Conservation (phyloP, 1,140 invertebrate genomes). For the Hyles euphorbiae region DNA sequence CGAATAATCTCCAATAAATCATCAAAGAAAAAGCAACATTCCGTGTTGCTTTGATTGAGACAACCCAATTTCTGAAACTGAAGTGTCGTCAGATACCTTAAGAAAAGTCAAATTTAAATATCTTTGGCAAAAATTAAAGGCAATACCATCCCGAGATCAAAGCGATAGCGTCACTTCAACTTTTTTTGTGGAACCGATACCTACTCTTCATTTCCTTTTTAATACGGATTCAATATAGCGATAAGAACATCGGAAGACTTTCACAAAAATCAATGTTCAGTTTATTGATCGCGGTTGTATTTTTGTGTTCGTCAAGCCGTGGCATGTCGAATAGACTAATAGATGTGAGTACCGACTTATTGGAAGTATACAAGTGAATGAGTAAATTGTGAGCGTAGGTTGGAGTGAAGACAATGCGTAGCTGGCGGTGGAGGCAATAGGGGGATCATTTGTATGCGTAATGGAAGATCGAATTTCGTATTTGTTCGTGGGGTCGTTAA, state of each 20-base stretch:
- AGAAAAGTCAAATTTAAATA: conserved; percentile 36
- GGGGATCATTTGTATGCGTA: conserved; percentile 71
- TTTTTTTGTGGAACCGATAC: conserved; percentile 47
- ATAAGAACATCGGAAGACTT: conserved; percentile 34
- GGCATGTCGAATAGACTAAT: no score
- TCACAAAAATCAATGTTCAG: conserved; percentile 31
- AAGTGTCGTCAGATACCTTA: conserved; percentile 20
- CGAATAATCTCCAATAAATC: background rate
- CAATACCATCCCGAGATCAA: conserved; percentile 41
- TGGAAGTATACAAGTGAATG: background rate
- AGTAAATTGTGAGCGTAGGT: conserved; percentile 25
- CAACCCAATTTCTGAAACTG: conserved; percentile 28
- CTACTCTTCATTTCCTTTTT: conserved; percentile 49
- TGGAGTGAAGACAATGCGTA: conserved; percentile 60
- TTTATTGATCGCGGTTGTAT: conserved; percentile 17
- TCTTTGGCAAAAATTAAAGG: conserved; percentile 41
- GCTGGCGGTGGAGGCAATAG: conserved; percentile 32
- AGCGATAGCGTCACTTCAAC: conserved; percentile 48
- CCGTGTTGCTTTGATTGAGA: conserved; percentile 17
- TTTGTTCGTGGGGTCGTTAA: conserved; percentile 72
- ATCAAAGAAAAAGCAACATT: conserved; percentile 12
- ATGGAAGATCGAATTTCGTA: conserved; percentile 73
- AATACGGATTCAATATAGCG: conserved; percentile 40
- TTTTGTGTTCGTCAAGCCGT: no score
- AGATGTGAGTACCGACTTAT: background rate